Evolutionary conservation across 2,797 vertebrate genomes (phyloP).

Genomic region (Setipinna tenuifilis): DNA sequence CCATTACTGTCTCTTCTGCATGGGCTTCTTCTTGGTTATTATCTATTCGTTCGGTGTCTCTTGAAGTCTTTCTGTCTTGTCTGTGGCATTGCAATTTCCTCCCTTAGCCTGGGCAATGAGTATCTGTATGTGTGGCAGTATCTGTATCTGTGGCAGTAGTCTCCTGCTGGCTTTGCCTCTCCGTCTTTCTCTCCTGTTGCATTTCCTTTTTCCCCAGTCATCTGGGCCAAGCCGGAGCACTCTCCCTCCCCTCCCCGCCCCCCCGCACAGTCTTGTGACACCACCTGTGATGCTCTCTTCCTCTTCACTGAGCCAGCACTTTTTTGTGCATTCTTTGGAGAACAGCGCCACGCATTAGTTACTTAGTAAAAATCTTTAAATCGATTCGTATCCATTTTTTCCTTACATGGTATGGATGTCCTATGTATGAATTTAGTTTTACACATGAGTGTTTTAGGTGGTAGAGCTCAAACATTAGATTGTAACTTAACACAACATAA

Average conservation of each 20-base stretch:
- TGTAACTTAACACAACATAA: neutral
- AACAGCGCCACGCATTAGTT: too few species aligned
- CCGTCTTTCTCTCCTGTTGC: neutral
- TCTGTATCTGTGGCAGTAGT: neutral
- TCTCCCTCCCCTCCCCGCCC: too few species aligned
- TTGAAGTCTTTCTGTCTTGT: neutral
- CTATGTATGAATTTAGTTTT: neutral
- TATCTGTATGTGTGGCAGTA: neutral
- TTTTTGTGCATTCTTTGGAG: neutral
- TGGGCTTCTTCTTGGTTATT: neutral
- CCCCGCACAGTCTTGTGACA: neutral
- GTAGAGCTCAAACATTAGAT: neutral
- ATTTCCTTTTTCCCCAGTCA: neutral
- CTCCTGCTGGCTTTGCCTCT: neutral
- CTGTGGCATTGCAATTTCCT: neutral
- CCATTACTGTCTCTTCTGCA: conserved; percentile 9
- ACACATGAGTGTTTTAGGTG: neutral
- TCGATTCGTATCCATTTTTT: neutral
- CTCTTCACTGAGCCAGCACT: conserved; percentile 8
- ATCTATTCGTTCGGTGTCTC: neutral
- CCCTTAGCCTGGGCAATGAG: neutral
- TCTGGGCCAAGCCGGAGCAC: neutral
- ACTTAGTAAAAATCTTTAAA: too few species aligned
- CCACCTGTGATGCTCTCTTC: neutral
- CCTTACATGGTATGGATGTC: neutral